Conservation (phyloP, 2,888 invertebrate species). For the Apoda limacodes region DNA sequence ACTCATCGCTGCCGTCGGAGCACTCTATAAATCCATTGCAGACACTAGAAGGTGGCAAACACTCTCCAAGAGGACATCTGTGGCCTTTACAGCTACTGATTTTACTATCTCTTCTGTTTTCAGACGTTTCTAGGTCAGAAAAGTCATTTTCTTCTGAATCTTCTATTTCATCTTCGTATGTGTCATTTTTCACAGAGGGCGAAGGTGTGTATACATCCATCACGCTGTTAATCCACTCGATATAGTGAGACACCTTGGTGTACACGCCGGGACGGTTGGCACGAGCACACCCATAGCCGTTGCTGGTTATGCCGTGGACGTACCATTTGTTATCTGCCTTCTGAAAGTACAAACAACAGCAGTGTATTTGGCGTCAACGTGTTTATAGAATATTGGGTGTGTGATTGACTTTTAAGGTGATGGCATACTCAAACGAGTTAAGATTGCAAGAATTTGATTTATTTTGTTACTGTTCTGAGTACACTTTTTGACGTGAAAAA, state of each 20-base stretch:
- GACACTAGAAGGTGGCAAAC: slow-evolving; percentile 75
- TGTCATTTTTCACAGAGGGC: slow-evolving; percentile 26
- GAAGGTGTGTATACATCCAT: slow-evolving; percentile 46
- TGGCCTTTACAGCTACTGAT: slow-evolving; percentile 73
- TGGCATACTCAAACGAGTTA: too few species aligned
- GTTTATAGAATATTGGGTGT: not conserved
- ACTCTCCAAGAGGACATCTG: slow-evolving; percentile 81
- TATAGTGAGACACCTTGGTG: slow-evolving; percentile 81
- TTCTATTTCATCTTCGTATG: slow-evolving; percentile 23
- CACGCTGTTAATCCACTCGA: slow-evolving; percentile 76
- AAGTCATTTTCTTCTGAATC: slow-evolving; percentile 42
- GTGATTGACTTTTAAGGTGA: too few species aligned
- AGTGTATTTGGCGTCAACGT: too few species aligned
- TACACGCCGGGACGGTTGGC: slow-evolving; percentile 84
- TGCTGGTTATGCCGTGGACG: slow-evolving; percentile 79
- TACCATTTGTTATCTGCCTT: slow-evolving; percentile 61
- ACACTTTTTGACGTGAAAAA: too few species aligned
- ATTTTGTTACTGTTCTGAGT: too few species aligned
- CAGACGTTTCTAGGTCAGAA: slow-evolving; percentile 51
- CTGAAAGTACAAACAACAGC: slow-evolving; percentile 26
- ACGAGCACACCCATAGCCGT: slow-evolving; percentile 84
- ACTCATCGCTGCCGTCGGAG: slow-evolving; percentile 80
- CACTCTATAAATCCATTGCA: slow-evolving; percentile 86
- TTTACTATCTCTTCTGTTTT: slow-evolving; percentile 39
- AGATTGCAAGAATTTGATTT: too few species aligned